phyloP scores from a whole-genome alignment of 2,113 vertebrate species.

The Oryzias curvinotus region DNA sequence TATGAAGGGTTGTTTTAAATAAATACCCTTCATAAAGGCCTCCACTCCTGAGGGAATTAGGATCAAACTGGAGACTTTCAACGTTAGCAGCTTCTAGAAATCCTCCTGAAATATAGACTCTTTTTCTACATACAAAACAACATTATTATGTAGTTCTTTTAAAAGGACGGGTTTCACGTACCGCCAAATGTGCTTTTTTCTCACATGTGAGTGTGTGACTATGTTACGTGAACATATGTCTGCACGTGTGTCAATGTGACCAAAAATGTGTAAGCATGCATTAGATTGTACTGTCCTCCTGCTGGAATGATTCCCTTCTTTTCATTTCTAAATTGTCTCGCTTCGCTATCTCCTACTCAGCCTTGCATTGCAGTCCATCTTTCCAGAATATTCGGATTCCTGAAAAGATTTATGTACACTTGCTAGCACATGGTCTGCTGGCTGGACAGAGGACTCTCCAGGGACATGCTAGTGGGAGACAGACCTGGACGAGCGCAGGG shows the following conservation, averaged over 20 bases:
- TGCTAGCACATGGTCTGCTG: constrained; percentile 82
- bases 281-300: constrained; percentile 58
- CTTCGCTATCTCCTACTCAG: constrained; percentile 21
- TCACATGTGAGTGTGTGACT: constrained; percentile 34
- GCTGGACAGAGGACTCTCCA: constrained; percentile 80
- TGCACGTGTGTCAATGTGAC: constrained; percentile 37
- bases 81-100: constrained; percentile 80
- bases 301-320: constrained; percentile 48
- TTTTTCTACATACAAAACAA: constrained; percentile 52
- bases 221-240: constrained; percentile 34
- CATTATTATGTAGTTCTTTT: constrained; percentile 55
- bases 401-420: constrained; percentile 16
- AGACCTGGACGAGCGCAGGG: constrained; percentile 52
- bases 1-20: constrained; percentile 31
- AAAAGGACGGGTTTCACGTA: constrained; percentile 62
- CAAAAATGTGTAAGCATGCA: constrained; percentile 20
- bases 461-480: constrained; percentile 57
- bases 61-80: constrained; percentile 39
- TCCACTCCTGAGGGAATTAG: constrained; percentile 45
- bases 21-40: constrained; percentile 35
- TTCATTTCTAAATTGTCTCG: constrained; percentile 3
- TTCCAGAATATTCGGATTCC: constrained; percentile 15
- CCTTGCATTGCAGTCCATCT: constrained; percentile 27
- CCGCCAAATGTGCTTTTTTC: constrained; percentile 68
- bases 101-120: constrained; percentile 60